Evolutionary conservation across 2,888 invertebrate genomes (phyloP).

Genomic region (Lottia scabra): DNA sequence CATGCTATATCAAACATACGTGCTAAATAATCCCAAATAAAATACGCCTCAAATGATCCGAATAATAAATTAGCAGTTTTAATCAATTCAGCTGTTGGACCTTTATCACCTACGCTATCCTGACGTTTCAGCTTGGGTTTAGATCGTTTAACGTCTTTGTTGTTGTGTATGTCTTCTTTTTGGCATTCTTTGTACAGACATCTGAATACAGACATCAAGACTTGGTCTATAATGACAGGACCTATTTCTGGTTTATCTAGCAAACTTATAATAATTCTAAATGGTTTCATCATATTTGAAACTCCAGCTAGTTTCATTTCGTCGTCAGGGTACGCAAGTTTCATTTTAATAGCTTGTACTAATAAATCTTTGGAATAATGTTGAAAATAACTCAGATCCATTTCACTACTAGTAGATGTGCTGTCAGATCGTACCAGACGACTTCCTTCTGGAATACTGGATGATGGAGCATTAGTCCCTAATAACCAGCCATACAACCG

Average conservation of each 20-base stretch:
- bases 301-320: slow-evolving; percentile 12
- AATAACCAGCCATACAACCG: slow-evolving; percentile 87
- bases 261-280: slow-evolving; percentile 84
- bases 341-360: slow-evolving; percentile 60
- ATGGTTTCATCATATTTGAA: slow-evolving; percentile 45
- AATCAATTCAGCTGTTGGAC: slow-evolving; percentile 74
- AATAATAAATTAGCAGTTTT: slow-evolving; percentile 88
- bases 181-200: slow-evolving; percentile 58
- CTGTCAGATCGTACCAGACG: slow-evolving; percentile 35
- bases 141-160: slow-evolving; percentile 12
- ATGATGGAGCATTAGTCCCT: slow-evolving; percentile 72
- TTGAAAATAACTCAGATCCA: slow-evolving; percentile 72
- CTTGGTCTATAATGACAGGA: slow-evolving; percentile 64
- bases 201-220: slow-evolving; percentile 77
- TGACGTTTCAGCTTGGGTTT: slow-evolving; percentile 7
- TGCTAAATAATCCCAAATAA: slow-evolving; percentile 84
- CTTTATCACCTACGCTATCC: slow-evolving; percentile 1
- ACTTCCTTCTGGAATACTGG: slow-evolving; percentile 27
- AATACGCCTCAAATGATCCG: slow-evolving; percentile 85
- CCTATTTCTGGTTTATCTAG: slow-evolving; percentile 90
- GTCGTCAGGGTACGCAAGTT: slow-evolving; percentile 34
- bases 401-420: slow-evolving; percentile 43
- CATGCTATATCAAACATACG: slow-evolving; percentile 66
- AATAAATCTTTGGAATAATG: slow-evolving; percentile 77
- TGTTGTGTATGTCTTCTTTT: slow-evolving; percentile 21